Evolutionary conservation across 1,140 invertebrate species (phyloP).

Genomic region (Hycleus phaleratus): DNA sequence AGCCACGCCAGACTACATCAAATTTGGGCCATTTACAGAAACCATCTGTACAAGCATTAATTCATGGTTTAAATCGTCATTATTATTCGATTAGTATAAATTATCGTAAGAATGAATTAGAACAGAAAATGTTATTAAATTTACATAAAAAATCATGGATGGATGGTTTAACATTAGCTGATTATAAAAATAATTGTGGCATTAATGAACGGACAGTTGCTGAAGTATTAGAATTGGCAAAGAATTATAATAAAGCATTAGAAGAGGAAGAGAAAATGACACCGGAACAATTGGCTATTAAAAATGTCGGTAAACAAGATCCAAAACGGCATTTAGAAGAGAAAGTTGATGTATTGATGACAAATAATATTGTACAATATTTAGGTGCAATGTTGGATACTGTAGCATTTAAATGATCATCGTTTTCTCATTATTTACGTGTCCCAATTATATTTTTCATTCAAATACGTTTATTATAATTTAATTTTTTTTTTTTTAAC

Average conservation of each 20-base stretch:
- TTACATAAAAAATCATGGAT: constrained; percentile 99
- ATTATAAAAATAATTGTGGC: constrained; percentile 91
- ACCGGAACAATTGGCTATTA: constrained; percentile 97
- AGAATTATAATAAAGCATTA: constrained; percentile 97
- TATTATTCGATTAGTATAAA: constrained; percentile 99
- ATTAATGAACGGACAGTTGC: constrained; percentile 87
- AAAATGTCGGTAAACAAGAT: constrained; percentile 99
- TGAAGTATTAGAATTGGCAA: constrained; percentile 95
- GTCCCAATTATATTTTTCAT: too few species aligned
- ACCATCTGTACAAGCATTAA: constrained; percentile 98
- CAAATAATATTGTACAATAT: constrained; percentile 97
- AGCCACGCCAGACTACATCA: constrained; percentile 97
- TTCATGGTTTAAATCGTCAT: constrained; percentile 97
- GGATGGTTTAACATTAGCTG: constrained; percentile 90
- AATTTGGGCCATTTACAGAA: constrained; percentile 98
- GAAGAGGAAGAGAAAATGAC: constrained; percentile 99
- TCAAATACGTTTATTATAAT: too few species aligned
- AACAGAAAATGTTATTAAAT: constrained; percentile 99
- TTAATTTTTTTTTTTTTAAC: too few species aligned
- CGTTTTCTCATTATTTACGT: too few species aligned
- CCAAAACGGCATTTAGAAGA: constrained; percentile 99
- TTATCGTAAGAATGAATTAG: constrained; percentile 97
- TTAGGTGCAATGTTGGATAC: constrained; percentile 98
- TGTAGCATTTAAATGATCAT: constrained; percentile 79
- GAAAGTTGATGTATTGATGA: constrained; percentile 95